phyloP scores from a whole-genome alignment of 2,113 vertebrate species.

The Butorides virescens region DNA sequence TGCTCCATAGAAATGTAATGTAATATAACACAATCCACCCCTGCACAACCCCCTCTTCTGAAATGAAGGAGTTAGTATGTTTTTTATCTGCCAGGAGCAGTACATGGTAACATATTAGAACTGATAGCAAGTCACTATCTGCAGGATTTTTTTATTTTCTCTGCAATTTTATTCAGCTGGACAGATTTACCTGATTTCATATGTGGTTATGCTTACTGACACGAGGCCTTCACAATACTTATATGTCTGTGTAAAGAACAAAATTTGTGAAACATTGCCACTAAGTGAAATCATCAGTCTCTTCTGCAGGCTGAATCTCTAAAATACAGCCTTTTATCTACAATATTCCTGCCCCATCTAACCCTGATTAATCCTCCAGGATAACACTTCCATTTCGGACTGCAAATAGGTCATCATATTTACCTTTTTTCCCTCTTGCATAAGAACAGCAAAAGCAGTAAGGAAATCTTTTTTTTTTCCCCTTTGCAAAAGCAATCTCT shows the following conservation, averaged over 20 bases:
- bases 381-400: not conserved
- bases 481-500: not conserved
- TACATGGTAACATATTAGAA: not conserved
- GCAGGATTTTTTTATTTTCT: not conserved
- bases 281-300: not conserved
- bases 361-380: not conserved
- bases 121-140: not conserved
- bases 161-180: not conserved
- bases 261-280: not conserved
- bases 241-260: not conserved
- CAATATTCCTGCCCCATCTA: not conserved
- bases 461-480: not conserved
- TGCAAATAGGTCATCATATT: not conserved
- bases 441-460: not conserved
- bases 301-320: not conserved
- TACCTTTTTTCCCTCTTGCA: not conserved
- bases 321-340: not conserved
- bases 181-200: not conserved
- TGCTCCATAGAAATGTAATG: not conserved
- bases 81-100: not conserved
- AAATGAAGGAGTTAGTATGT: not conserved
- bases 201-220: not conserved
- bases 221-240: accelerated
- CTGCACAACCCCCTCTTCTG: not conserved
- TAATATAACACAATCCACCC: not conserved